Conservation (phyloP, 2,113 vertebrate species). For the Bettongia penicillata region DNA sequence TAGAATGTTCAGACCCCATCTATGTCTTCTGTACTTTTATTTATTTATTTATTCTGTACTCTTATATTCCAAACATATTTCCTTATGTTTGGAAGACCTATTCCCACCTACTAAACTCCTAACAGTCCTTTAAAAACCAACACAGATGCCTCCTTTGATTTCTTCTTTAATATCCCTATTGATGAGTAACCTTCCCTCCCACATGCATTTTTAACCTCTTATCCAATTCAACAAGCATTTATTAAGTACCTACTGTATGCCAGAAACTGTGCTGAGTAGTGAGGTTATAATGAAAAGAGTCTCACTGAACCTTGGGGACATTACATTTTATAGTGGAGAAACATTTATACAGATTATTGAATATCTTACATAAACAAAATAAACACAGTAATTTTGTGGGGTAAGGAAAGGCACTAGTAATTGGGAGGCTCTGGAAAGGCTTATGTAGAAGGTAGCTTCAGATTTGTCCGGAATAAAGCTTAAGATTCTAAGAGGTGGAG, state of each 20-base stretch:
- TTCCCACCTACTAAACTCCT: not conserved
- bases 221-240: not conserved
- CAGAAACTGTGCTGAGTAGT: not conserved
- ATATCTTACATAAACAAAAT: not conserved
- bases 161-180: not conserved
- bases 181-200: not conserved
- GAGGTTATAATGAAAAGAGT: not conserved
- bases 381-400: not conserved
- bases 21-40: not conserved
- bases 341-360: not conserved
- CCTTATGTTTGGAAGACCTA: not conserved
- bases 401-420: not conserved
- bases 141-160: not conserved
- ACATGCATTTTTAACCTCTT: not conserved
- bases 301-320: not conserved
- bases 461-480: not conserved
- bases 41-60: no score
- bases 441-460: not conserved
- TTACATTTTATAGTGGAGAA: not conserved
- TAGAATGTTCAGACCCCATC: not conserved
- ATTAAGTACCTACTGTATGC: not conserved
- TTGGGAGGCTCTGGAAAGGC: not conserved
- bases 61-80: no score
- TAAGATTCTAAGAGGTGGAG: not conserved
- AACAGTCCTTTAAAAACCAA: not conserved